Conservation (phyloP, 92 coral and sea anemone species). For the Parazoanthus atlanticus region DNA sequence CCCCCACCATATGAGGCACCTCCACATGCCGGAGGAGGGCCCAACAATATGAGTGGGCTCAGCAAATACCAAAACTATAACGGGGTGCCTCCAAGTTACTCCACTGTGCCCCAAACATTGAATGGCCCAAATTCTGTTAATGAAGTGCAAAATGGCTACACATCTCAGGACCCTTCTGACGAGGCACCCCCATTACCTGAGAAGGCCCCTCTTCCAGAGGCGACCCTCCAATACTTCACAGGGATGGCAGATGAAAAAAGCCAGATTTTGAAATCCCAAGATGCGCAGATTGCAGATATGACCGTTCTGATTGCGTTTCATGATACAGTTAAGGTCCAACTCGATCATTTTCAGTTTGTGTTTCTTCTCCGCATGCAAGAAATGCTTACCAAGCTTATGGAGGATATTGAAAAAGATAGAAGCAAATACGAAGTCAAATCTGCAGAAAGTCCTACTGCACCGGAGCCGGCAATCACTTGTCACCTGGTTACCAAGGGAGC, state of each 20-base stretch:
- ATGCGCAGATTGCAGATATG: slow-evolving; percentile 69
- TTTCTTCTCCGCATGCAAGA: slow-evolving; percentile 93
- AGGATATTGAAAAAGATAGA: slow-evolving; percentile 66
- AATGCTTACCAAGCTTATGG: slow-evolving; percentile 73
- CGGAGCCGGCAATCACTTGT: slow-evolving; percentile 61
- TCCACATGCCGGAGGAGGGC: background rate
- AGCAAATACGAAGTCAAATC: slow-evolving; percentile 37
- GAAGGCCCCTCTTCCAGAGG: slow-evolving; percentile 49
- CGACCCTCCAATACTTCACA: slow-evolving; percentile 22
- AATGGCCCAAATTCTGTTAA: background rate
- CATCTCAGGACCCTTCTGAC: slow-evolving; percentile 22
- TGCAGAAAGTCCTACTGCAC: background rate
- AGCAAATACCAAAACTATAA: slow-evolving; percentile 12
- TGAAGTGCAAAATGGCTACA: background rate
- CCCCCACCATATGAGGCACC: slow-evolving; percentile 41
- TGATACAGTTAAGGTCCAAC: slow-evolving; percentile 57
- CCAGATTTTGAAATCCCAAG: slow-evolving; percentile 11
- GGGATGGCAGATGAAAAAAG: slow-evolving; percentile 19
- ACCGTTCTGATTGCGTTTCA: slow-evolving; percentile 76
- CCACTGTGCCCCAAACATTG: background rate
- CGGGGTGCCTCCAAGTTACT: slow-evolving; percentile 1
- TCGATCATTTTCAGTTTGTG: slow-evolving; percentile 93
- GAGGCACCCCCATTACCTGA: slow-evolving; percentile 62
- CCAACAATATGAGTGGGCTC: background rate
- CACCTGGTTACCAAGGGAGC: slow-evolving; percentile 80